These are phyloP conservation scores for Drosophila eohydei DNA, from an alignment of 2,888 invertebrate genomes.

Conservation along the genomic window DNA sequence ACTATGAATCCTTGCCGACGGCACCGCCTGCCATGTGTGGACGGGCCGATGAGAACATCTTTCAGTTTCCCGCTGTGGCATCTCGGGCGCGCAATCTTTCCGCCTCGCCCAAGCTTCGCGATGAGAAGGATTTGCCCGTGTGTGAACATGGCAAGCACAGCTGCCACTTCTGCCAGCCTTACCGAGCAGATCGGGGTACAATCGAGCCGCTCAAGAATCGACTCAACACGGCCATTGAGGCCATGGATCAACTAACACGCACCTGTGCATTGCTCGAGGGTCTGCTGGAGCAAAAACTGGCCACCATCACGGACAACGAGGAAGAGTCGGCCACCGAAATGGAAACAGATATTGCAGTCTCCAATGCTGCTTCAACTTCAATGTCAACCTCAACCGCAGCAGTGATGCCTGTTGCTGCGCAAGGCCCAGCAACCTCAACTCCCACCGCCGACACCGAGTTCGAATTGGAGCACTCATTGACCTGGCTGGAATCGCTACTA, in stretches of 20 bases:
- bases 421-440: not conserved
- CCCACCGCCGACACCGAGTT: constrained; percentile 48
- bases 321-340: constrained; percentile 25
- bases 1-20: constrained; percentile 76
- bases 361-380: not conserved
- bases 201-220: constrained; percentile 86
- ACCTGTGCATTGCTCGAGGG: constrained; percentile 91
- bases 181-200: constrained; percentile 82
- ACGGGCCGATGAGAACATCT: constrained; percentile 71
- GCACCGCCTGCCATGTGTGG: constrained; percentile 79
- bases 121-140: constrained; percentile 71
- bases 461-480: constrained; percentile 86
- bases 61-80: constrained; percentile 77
- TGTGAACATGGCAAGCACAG: constrained; percentile 70
- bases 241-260: constrained; percentile 92
- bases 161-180: constrained; percentile 75
- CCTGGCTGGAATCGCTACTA: constrained; percentile 88
- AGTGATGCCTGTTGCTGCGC: not conserved
- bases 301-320: constrained; percentile 67
- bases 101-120: constrained; percentile 72
- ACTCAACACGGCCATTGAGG: constrained; percentile 86
- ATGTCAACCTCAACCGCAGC: not conserved
- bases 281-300: constrained; percentile 86
- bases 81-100: constrained; percentile 69
- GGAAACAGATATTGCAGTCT: constrained; percentile 5